Evolutionary conservation across 2,888 invertebrate species (phyloP).

Genomic region (Odontocerum albicorne): DNA sequence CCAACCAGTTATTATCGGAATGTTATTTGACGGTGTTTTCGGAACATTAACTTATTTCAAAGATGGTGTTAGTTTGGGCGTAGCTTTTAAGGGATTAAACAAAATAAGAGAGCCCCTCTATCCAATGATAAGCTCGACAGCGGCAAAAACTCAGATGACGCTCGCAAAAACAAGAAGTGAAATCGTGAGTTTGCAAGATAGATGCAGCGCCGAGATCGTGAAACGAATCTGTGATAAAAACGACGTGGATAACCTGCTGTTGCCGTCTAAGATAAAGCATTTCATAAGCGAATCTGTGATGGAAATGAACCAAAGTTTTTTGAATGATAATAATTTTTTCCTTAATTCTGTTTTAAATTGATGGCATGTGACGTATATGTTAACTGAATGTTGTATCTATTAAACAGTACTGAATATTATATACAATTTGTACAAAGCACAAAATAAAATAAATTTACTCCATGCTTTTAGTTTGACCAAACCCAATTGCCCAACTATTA

Average conservation of each 20-base stretch:
- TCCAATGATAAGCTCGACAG: conserved; percentile 72
- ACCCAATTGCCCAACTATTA: no score
- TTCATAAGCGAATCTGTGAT: conserved; percentile 60
- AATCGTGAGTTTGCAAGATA: conserved; percentile 68
- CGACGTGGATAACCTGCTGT: conserved; percentile 57
- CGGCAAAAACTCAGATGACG: conserved; percentile 74
- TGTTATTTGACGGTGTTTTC: conserved; percentile 67
- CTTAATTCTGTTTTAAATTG: not conserved
- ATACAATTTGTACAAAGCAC: no score
- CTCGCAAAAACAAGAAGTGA: conserved; percentile 61
- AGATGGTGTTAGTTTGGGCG: conserved; percentile 67
- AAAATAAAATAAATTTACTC: no score
- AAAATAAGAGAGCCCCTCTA: conserved; percentile 64
- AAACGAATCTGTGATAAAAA: conserved; percentile 52
- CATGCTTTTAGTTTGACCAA: no score
- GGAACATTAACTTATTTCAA: conserved; percentile 73
- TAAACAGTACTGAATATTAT: no score
- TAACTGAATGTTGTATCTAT: not conserved
- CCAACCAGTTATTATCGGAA: conserved; percentile 65
- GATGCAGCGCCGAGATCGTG: conserved; percentile 65
- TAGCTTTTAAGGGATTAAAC: conserved; percentile 69
- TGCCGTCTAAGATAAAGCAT: conserved; percentile 60
- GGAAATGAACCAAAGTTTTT: conserved; percentile 38
- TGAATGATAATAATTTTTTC: conserved; percentile 10
- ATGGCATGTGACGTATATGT: not conserved